Evolutionary conservation across 2,888 invertebrate genomes (phyloP).

Genomic region (Alloscopus bannaensis): DNA sequence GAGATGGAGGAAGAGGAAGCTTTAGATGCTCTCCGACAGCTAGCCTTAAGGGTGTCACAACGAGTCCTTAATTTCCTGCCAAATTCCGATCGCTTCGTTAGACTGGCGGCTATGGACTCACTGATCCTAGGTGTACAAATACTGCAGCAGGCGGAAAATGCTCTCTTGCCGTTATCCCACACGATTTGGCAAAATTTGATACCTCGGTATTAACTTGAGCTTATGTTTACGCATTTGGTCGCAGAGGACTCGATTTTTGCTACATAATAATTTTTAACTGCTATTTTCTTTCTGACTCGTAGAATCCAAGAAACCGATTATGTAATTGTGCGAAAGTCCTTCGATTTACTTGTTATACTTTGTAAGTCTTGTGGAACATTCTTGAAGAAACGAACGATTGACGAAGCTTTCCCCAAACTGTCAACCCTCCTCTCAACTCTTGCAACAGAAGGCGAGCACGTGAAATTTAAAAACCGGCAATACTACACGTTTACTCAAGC

Average conservation of each 20-base stretch:
- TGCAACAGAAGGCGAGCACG: slow-evolving; percentile 59
- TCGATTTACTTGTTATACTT: slow-evolving; percentile 66
- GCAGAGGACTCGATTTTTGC: neutral
- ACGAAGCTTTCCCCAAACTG: slow-evolving; percentile 70
- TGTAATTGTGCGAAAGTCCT: slow-evolving; percentile 68
- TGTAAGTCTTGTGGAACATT: slow-evolving; percentile 63
- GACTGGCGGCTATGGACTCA: slow-evolving; percentile 66
- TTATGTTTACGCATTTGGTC: neutral
- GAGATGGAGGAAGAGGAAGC: slow-evolving; percentile 30
- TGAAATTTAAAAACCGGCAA: slow-evolving; percentile 63
- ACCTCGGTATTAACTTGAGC: slow-evolving; percentile 61
- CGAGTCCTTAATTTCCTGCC: slow-evolving; percentile 69
- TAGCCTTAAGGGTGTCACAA: slow-evolving; percentile 64
- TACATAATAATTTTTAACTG: neutral
- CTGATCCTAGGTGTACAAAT: slow-evolving; percentile 66
- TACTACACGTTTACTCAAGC: slow-evolving; percentile 72
- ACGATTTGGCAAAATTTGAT: slow-evolving; percentile 70
- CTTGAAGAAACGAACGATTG: slow-evolving; percentile 68
- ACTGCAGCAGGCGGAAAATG: slow-evolving; percentile 62
- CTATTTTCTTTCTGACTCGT: neutral
- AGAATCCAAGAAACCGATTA: slow-evolving; percentile 70
- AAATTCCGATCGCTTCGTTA: slow-evolving; percentile 45
- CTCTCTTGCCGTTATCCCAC: slow-evolving; percentile 68
- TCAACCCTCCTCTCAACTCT: slow-evolving; percentile 57
- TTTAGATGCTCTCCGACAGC: slow-evolving; percentile 45